Evolutionary conservation across 2,888 invertebrate species (phyloP).

Genomic region (Protophormia terraenovae): DNA sequence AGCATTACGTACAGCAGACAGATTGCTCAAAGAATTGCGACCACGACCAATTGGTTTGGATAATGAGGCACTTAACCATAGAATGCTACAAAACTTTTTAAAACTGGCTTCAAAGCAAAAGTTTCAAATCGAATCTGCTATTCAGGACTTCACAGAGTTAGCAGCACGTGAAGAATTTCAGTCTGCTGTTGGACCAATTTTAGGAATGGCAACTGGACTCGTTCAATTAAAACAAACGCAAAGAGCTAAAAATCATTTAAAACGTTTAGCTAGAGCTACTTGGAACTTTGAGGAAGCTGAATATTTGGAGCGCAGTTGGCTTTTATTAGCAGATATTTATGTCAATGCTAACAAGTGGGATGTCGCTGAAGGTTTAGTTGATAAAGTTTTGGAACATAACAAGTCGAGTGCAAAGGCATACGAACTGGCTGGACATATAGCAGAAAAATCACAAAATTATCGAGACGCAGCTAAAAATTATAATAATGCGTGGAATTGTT

Average conservation of each 20-base stretch:
- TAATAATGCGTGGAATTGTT: slow-evolving; percentile 91
- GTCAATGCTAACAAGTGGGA: slow-evolving; percentile 92
- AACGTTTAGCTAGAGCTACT: slow-evolving; percentile 90
- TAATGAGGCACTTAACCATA: slow-evolving; percentile 86
- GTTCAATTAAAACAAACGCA: slow-evolving; percentile 94
- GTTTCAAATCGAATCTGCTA: slow-evolving; percentile 89
- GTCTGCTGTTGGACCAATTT: slow-evolving; percentile 92
- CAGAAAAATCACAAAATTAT: slow-evolving; percentile 96
- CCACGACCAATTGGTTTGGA: slow-evolving; percentile 83
- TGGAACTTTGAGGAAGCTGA: slow-evolving; percentile 99
- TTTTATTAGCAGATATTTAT: slow-evolving; percentile 95
- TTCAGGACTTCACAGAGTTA: slow-evolving; percentile 88
- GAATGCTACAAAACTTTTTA: slow-evolving; percentile 90
- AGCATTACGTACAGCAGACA: slow-evolving; percentile 90
- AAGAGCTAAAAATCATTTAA: slow-evolving; percentile 95
- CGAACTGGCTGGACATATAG: slow-evolving; percentile 90
- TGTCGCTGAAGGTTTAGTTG: slow-evolving; percentile 91
- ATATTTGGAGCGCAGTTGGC: slow-evolving; percentile 97
- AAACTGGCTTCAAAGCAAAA: slow-evolving; percentile 93
- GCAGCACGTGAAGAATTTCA: slow-evolving; percentile 88
- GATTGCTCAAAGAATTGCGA: slow-evolving; percentile 88
- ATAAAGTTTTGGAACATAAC: slow-evolving; percentile 90
- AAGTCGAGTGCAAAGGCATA: slow-evolving; percentile 95
- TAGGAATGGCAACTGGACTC: slow-evolving; percentile 90
- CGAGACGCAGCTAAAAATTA: slow-evolving; percentile 92